These are phyloP conservation scores for Pluvianellus socialis DNA, from an alignment of 2,113 vertebrate species.

Conservation along the genomic window DNA sequence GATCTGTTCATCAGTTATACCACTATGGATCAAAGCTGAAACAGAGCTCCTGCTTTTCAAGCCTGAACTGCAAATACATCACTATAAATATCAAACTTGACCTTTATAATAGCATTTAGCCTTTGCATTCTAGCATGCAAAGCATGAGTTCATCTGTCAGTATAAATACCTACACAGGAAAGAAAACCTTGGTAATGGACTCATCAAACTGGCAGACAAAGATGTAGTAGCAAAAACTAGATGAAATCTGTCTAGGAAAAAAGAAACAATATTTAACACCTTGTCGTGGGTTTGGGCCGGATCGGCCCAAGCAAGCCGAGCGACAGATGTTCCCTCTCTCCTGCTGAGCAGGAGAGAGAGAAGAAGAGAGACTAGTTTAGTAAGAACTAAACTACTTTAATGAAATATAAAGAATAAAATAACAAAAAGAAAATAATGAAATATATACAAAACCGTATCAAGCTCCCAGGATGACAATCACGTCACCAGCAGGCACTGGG, in stretches of 20 bases:
- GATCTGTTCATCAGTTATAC: not conserved
- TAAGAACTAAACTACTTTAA: too few species aligned
- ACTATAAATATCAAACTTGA: not conserved
- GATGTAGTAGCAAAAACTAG: not conserved
- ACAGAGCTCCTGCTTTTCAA: not conserved
- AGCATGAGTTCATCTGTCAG: not conserved
- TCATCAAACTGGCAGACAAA: not conserved
- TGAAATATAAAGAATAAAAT: too few species aligned
- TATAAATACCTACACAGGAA: not conserved
- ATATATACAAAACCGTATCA: too few species aligned
- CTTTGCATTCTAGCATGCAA: not conserved
- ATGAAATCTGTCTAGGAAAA: not conserved
- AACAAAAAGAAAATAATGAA: too few species aligned
- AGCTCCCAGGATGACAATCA: too few species aligned
- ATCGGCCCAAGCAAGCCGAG: too few species aligned
- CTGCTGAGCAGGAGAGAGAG: too few species aligned
- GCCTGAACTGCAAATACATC: not conserved
- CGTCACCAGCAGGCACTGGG: too few species aligned
- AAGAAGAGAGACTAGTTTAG: too few species aligned
- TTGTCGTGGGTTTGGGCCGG: too few species aligned
- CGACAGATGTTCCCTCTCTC: too few species aligned
- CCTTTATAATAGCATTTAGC: not conserved
- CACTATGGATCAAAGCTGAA: not conserved
- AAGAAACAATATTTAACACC: not conserved
- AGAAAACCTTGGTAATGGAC: not conserved